Evolutionary conservation across 1,140 invertebrate species (phyloP).

Genomic region (Acromyrmex heyeri): DNA sequence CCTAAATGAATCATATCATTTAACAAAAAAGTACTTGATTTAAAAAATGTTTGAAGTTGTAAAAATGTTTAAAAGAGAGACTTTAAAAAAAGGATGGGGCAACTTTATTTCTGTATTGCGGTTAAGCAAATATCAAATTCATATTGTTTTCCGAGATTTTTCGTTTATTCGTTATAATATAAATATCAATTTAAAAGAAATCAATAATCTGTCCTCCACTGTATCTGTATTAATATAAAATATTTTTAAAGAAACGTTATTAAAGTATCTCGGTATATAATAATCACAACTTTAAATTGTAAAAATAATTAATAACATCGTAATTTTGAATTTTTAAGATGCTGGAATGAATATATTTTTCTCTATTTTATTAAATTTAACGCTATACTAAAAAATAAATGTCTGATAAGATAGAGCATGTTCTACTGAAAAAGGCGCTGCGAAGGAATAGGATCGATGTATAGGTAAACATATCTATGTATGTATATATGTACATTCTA

Average conservation of each 20-base stretch:
- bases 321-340: neutral
- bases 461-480: neutral
- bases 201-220: neutral
- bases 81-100: neutral
- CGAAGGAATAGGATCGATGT: constrained; percentile 8
- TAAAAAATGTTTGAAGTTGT: neutral
- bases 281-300: neutral
- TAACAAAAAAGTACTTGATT: neutral
- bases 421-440: constrained; percentile 30
- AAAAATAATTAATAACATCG: neutral
- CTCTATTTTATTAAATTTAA: neutral
- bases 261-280: neutral
- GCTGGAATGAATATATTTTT: neutral
- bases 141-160: neutral
- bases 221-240: neutral
- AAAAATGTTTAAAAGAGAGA: neutral
- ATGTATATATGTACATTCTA: constrained; percentile 15
- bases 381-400: neutral
- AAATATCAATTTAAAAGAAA: neutral
- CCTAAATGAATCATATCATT: neutral
- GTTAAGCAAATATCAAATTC: neutral
- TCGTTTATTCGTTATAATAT: neutral
- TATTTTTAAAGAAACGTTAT: neutral
- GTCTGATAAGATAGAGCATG: neutral
- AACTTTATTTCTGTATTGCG: neutral